Conservation (phyloP, 2,888 invertebrate species). For the Ashinkailepas kermadecensis region DNA sequence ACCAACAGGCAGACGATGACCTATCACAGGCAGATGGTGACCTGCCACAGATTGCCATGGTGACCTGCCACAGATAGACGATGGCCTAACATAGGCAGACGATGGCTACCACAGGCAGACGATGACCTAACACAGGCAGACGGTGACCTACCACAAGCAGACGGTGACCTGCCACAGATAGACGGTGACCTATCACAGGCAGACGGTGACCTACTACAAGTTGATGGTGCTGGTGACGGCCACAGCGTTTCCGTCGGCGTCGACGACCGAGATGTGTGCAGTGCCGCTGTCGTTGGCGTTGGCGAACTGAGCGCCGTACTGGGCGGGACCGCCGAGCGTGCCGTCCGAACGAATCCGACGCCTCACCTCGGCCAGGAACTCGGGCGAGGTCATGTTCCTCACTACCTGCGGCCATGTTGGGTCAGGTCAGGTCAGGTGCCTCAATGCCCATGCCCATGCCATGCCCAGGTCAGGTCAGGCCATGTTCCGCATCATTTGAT, state of each 20-base stretch:
- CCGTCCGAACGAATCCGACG: conserved; percentile 55
- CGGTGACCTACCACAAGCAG: not conserved
- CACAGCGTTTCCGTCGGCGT: conserved; percentile 81
- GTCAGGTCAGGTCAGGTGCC: too few species aligned
- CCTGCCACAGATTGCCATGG: too few species aligned
- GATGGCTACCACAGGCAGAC: too few species aligned
- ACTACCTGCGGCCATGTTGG: conserved; percentile 48
- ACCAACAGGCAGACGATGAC: too few species aligned
- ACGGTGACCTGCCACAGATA: not conserved
- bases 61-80: too few species aligned
- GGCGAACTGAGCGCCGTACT: conserved; percentile 61
- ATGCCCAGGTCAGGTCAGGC: too few species aligned
- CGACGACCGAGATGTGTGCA: conserved; percentile 77
- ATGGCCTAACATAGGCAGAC: too few species aligned
- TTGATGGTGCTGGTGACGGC: conserved; percentile 86
- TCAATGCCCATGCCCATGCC: too few species aligned
- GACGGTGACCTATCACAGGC: not conserved
- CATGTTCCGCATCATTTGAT: too few species aligned
- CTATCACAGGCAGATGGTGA: too few species aligned
- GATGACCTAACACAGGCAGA: too few species aligned
- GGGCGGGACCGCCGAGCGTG: conserved; percentile 57
- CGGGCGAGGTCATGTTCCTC: conserved; percentile 55
- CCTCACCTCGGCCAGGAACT: conserved; percentile 54
- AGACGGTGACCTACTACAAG: conserved; percentile 52
- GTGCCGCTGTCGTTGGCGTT: conserved; percentile 56